A percentile compares a stretch with the other conserved stretches of the same genome.
Evolutionary conservation across 2,797 vertebrate genomes (phyloP).

Genomic region (Cyclopterus lumpus): DNA sequence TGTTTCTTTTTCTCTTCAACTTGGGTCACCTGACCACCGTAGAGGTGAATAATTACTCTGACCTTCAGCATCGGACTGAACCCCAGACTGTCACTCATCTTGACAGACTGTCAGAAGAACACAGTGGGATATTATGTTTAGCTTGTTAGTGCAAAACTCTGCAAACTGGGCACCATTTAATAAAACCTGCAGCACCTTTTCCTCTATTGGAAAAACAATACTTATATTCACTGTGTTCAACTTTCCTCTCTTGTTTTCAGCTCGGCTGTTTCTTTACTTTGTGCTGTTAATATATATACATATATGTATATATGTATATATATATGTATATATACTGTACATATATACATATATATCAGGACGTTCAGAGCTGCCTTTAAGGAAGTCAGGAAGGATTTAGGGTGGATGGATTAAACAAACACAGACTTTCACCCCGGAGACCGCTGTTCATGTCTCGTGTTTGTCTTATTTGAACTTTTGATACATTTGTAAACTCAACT

Average conservation of each 20-base stretch:
- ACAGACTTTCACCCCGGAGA: neutral
- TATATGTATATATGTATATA: too few species aligned
- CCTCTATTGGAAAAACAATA: neutral
- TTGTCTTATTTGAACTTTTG: neutral
- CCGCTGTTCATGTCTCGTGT: neutral
- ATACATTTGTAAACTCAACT: neutral
- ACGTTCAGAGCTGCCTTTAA: neutral
- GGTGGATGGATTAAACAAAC: neutral
- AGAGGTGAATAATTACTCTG: neutral
- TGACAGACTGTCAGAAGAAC: slow-evolving; percentile 15
- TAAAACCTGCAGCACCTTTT: neutral
- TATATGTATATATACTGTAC: too few species aligned
- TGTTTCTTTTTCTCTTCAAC: slow-evolving; percentile 1
- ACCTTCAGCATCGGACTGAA: neutral
- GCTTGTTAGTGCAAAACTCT: neutral
- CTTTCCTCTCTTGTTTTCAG: neutral
- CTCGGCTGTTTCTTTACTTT: neutral
- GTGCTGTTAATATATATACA: neutral
- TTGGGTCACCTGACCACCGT: neutral
- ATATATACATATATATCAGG: too few species aligned
- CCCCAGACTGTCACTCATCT: neutral
- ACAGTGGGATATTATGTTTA: neutral
- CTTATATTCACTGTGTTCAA: neutral
- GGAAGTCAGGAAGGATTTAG: neutral
- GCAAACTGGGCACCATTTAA: neutral